Evolutionary conservation across 2,888 invertebrate genomes (phyloP), one percentile per base, ranked within the genome.

Genomic region (Erebia ligea): DNA sequence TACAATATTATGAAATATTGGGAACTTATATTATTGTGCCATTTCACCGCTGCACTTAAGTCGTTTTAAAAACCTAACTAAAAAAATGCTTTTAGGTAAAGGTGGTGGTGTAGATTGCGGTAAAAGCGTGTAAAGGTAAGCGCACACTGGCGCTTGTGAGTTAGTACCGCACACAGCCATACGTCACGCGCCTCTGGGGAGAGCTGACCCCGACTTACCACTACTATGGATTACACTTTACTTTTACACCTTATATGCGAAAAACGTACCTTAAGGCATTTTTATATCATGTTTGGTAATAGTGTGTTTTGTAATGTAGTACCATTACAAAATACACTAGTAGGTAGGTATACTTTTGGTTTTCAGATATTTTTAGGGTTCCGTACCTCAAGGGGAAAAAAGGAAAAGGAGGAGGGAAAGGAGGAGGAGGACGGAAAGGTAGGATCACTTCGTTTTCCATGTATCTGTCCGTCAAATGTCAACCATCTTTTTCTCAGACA

Each of bases 181-280:
- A 82, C 81, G 81, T 85, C 84, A 84, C 81, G 42, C 65, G 73
- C 73, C 82, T 79, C 77, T 66, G 69, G 82, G 82, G 81, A 81
- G 67, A 67, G 73, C 77, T 77, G 73, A 74, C 77, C 74, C 70
- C 73, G 56, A 72, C 25, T 56, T 69, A 59, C 58, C 67, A 67
- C 70, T 76, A 74, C 70, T 67, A 72, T 63, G 48, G 62, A 13
- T 48, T 57, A 21, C 25, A 62, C 21, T 61, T 45, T 15, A 42
- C 13, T 42, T 66, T 56, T 17, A 15, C 6, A 34, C 34, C 6
- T n/a, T n/a, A n/a, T 34, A 34, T 34, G 5, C 34, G 6, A 34
- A 34, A 34, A 34, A 34, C 34, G 34, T 34, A 34, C 34, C 34
- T 6, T 34, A 34, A 34, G 1, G 34, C 6, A 34, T 34, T 34